These are phyloP conservation scores for Prosopocoilus inquinatus DNA, from an alignment of 2,888 invertebrate species.

Conservation along the genomic window DNA sequence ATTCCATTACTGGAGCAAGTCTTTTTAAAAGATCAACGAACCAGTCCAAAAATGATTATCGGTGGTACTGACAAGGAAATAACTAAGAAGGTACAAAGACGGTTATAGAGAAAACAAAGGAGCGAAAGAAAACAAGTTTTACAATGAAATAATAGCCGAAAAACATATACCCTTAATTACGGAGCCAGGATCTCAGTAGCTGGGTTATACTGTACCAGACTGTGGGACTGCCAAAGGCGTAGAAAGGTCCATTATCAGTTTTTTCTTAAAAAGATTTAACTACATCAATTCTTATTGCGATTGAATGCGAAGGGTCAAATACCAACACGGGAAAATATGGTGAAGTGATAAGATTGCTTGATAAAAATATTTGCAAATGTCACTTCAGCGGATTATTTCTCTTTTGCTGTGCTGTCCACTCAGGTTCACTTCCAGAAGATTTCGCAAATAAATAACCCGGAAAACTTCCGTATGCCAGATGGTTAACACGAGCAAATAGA, in stretches of 20 bases:
- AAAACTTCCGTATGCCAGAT: slow-evolving; percentile 24
- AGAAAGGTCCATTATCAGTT: not conserved
- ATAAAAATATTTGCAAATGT: not conserved
- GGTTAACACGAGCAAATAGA: too few species aligned
- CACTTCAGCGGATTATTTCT: too few species aligned
- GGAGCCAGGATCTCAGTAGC: not conserved
- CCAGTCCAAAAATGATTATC: not conserved
- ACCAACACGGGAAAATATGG: slow-evolving; percentile 1
- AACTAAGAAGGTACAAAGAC: not conserved
- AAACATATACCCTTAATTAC: too few species aligned
- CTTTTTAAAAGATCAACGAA: too few species aligned
- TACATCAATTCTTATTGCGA: not conserved
- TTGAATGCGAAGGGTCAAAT: slow-evolving; percentile 1
- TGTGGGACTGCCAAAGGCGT: not conserved
- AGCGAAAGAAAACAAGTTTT: not conserved
- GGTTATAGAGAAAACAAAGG: not conserved
- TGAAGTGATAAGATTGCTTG: slow-evolving; percentile 2
- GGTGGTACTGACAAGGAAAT: slow-evolving; percentile 2
- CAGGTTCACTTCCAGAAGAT: slow-evolving; percentile 17
- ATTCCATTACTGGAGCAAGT: too few species aligned
- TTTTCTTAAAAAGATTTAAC: too few species aligned
- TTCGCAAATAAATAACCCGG: slow-evolving; percentile 24
- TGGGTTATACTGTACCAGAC: not conserved
- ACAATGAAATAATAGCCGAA: slow-evolving; percentile 2
- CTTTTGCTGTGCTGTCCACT: slow-evolving; percentile 12